Conservation (phyloP, 2,113 vertebrate genomes). For the Anoura caudifer region DNA sequence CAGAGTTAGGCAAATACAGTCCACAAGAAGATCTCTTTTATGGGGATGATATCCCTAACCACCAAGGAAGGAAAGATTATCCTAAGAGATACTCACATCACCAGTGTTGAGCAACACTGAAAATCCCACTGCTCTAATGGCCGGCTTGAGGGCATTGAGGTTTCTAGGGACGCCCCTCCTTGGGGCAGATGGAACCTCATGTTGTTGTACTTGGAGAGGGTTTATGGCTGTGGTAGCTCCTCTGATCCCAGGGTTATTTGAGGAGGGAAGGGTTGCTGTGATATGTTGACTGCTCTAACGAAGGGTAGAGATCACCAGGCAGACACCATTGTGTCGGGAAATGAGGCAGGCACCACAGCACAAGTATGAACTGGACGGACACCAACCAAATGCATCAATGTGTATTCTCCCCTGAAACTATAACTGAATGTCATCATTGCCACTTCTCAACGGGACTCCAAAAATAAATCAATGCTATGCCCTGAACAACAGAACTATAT, state of each 20-base stretch:
- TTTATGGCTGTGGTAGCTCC: not conserved
- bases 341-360: not conserved
- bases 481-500: not conserved
- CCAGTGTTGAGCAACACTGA: slow-evolving; percentile 47
- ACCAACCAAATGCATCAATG: not conserved
- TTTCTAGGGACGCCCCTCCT: not conserved
- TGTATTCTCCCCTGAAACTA: not conserved
- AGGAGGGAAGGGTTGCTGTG: not conserved
- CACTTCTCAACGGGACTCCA: not conserved
- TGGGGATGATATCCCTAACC: not conserved
- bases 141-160: not conserved
- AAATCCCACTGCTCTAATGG: not conserved
- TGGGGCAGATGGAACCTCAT: not conserved
- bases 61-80: slow-evolving; percentile 1
- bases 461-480: not conserved
- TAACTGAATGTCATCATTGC: not conserved
- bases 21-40: slow-evolving; percentile 26
- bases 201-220: slow-evolving; percentile 36
- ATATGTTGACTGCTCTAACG: not conserved
- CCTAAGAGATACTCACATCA: not conserved
- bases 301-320: not conserved
- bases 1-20: not conserved
- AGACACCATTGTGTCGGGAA: not conserved
- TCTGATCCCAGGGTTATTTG: not conserved
- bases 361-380: not conserved